Conservation (phyloP, 2,113 vertebrate genomes). For the Lycocorax pyrrhopterus region DNA sequence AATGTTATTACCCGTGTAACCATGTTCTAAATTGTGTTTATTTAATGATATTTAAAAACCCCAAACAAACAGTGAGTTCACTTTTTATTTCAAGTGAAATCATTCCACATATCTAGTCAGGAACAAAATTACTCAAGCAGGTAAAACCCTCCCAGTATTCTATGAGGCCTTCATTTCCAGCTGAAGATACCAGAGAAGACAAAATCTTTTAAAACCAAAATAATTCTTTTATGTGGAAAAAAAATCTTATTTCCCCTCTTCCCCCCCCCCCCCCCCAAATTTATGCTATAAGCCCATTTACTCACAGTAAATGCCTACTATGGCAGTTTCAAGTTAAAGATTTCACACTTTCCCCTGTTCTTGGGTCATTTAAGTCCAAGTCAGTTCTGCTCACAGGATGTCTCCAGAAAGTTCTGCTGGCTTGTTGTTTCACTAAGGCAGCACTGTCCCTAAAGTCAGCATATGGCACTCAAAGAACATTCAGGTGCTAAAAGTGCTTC, state of each 20-base stretch:
- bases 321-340: not conserved
- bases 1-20: not conserved
- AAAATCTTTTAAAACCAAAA: not conserved
- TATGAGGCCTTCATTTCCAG: not conserved
- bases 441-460: not conserved
- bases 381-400: not conserved
- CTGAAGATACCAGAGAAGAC: not conserved
- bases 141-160: not conserved
- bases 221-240: not conserved
- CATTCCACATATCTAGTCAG: not conserved
- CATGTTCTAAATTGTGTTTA: not conserved
- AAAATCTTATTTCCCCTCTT: not conserved
- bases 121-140: not conserved
- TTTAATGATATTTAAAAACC: not conserved
- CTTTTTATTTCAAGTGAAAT: not conserved
- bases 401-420: not conserved
- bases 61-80: not conserved
- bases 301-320: not conserved
- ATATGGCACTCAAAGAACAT: not conserved
- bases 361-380: not conserved
- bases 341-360: not conserved
- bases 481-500: not conserved
- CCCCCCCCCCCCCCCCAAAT: rapidly evolving
- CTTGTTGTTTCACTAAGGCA: not conserved
- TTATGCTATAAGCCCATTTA: not conserved